These are phyloP conservation scores for Mesocricetus auratus DNA, from an alignment of 2,113 vertebrate species.

Conservation along the genomic window DNA sequence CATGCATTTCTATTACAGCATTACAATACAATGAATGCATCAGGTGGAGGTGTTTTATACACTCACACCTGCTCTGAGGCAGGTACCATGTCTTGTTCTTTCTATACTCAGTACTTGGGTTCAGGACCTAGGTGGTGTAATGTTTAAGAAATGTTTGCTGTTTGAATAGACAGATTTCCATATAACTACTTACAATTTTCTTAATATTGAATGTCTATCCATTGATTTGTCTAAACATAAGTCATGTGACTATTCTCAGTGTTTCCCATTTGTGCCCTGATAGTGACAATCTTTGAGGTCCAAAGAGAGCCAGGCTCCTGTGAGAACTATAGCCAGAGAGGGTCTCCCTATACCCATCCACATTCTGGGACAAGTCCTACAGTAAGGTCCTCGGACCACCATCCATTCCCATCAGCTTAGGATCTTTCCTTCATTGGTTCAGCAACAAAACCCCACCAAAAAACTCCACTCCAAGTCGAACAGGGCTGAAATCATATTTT, in stretches of 20 bases:
- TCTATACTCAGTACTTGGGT: too few species aligned
- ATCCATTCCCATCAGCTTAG: background rate
- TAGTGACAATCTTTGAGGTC: background rate
- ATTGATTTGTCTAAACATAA: background rate
- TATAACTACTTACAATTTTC: background rate
- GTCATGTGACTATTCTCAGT: background rate
- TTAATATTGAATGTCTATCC: background rate
- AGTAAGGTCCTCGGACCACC: background rate
- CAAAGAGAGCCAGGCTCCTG: background rate
- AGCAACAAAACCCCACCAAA: slow-evolving; percentile 51
- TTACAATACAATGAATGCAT: background rate
- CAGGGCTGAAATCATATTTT: slow-evolving; percentile 79
- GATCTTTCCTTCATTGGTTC: slow-evolving; percentile 7
- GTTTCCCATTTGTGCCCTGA: background rate
- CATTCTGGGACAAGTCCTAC: background rate
- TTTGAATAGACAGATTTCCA: background rate
- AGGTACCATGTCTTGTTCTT: background rate
- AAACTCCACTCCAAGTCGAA: slow-evolving; percentile 71
- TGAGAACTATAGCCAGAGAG: background rate
- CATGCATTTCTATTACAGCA: background rate
- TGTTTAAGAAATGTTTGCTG: background rate
- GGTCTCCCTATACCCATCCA: rapidly evolving
- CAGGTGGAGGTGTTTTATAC: background rate
- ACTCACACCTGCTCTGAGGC: background rate
- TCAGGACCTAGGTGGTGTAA: background rate